Evolutionary conservation across 1,140 invertebrate species (phyloP), one percentile per base, ranked within the genome.

Genomic region (Archivesica marissinica): DNA sequence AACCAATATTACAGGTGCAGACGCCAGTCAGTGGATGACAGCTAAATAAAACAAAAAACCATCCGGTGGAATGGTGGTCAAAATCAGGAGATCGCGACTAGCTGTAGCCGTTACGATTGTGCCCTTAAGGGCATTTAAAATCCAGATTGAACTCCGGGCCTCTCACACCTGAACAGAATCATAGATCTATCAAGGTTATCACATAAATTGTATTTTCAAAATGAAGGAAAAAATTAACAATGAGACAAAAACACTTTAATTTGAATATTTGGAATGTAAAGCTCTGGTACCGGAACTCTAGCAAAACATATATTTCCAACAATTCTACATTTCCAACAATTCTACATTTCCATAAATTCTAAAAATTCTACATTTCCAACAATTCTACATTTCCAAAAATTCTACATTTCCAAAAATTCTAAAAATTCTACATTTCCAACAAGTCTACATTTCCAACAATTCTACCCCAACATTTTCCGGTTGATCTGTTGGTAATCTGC

Each of bases 1-100:
- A 77, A 56, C 74, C 74, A 30, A 23, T n/a, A 15, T 54, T 47
- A 33, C 74, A 77, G 15, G 15, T 17, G 20, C 74, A 77, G 15
- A 23, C 17, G 20, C 47, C 52, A 38, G 2, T 56, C 30, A 59
- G 20, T 33, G 52, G 33, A 77, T 77, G 30, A 25, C 74, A 77
- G 20, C 74, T 77, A 35, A 47, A 75, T 38, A 75, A 75, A 9
- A 47, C 9, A 20, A 47, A 47, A 20, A 11, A 11, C 9, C 44
- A 20, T 47, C 9, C 9, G 9, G 9, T 11, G 44, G 20, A 47
- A 47, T 20, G 20, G 44, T 9, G 44, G 9, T 9, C 9, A 9
- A 20, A 11, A 11, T 11, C 44, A 47, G 9, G 44, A 11, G 44
- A n/a, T n/a, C n/a, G n/a, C n/a, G n/a, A n/a, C n/a, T n/a, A n/a